Conservation (phyloP, 1,140 invertebrate genomes). For the Diabrotica undecimpunctata region DNA sequence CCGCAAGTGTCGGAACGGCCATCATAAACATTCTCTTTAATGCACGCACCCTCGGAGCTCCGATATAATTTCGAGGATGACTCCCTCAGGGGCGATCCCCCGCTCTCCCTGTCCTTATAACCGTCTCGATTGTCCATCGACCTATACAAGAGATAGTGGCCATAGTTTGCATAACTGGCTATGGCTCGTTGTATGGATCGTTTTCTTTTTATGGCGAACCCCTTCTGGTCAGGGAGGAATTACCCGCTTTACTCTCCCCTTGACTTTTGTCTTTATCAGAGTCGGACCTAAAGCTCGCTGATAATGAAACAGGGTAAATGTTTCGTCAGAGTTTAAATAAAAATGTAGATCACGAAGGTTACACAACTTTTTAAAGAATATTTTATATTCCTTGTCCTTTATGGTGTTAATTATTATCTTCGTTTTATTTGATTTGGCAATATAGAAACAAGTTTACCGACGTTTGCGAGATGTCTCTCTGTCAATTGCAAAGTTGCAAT, state of each 20-base stretch:
- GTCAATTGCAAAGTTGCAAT: no score
- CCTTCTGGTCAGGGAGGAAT: constrained; percentile 26
- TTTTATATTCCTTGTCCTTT: no score
- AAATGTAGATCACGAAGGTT: no score
- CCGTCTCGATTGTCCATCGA: constrained; percentile 40
- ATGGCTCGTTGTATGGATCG: constrained; percentile 37
- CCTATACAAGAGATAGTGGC: constrained; percentile 39
- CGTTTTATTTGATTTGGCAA: no score
- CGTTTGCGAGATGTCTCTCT: no score
- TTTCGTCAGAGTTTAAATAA: no score
- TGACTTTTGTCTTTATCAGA: no score
- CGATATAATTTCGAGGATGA: constrained; percentile 40
- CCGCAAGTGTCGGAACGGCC: constrained; percentile 34
- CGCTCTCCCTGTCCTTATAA: constrained; percentile 24
- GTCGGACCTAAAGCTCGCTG: no score
- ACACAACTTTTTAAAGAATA: no score
- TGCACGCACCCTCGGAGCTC: constrained; percentile 27
- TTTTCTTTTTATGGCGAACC: constrained; percentile 35
- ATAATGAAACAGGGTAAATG: no score
- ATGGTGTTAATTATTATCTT: no score
- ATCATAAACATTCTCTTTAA: constrained; percentile 30
- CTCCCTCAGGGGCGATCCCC: constrained; percentile 34
- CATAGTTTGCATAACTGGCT: constrained; percentile 41
- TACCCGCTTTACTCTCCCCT: not conserved
- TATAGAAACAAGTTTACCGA: no score